Conservation (phyloP, 2,888 invertebrate species). For the Luffia ferchaultella region DNA sequence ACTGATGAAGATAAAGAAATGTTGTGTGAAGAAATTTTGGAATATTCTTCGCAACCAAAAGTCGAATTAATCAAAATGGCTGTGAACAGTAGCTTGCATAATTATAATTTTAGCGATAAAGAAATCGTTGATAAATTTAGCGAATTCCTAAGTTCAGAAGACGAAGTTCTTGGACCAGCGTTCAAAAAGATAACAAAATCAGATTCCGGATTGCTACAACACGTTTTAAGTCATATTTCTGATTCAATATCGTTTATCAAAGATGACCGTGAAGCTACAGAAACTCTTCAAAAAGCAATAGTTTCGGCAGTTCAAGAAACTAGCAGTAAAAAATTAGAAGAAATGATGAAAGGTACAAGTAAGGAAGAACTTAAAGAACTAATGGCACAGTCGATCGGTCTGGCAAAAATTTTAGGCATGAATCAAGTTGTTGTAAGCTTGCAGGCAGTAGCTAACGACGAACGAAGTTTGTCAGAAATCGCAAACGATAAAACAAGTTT, state of each 20-base stretch:
- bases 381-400: constrained; percentile 71
- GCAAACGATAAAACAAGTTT: constrained; percentile 67
- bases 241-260: constrained; percentile 66
- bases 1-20: constrained; percentile 56
- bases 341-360: constrained; percentile 56
- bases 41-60: constrained; percentile 65
- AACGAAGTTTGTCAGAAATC: constrained; percentile 62
- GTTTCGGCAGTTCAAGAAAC: constrained; percentile 70
- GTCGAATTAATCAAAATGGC: constrained; percentile 70
- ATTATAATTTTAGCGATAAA: constrained; percentile 58
- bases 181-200: constrained; percentile 72
- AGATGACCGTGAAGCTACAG: constrained; percentile 71
- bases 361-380: constrained; percentile 48
- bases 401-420: constrained; percentile 75
- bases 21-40: constrained; percentile 54
- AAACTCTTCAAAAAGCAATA: constrained; percentile 73
- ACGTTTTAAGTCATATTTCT: constrained; percentile 68
- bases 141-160: constrained; percentile 70
- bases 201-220: constrained; percentile 66
- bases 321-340: constrained; percentile 65
- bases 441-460: constrained; percentile 58
- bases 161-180: constrained; percentile 67
- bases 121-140: constrained; percentile 70
- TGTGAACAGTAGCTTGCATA: constrained; percentile 44
- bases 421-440: constrained; percentile 68